Conservation (phyloP, 2,113 vertebrate species). For the Brachionichthys hirsutus region DNA sequence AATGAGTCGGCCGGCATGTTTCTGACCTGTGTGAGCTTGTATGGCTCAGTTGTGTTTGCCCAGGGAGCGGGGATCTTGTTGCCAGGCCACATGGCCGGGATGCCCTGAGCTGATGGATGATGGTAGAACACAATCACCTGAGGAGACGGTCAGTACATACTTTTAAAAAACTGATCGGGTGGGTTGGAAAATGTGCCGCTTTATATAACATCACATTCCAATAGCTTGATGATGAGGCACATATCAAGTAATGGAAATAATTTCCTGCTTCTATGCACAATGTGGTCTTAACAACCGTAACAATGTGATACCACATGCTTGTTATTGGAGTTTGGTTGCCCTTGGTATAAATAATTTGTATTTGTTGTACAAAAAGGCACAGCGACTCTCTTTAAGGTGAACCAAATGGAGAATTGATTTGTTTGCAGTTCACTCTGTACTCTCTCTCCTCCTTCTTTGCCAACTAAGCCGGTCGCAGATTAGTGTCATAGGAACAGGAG, state of each 20-base stretch:
- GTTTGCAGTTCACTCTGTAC: background rate
- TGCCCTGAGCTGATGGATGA: conserved; percentile 78
- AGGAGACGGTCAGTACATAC: background rate
- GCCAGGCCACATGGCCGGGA: conserved; percentile 88
- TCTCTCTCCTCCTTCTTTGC: conserved; percentile 19
- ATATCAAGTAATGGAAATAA: no score
- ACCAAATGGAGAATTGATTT: background rate
- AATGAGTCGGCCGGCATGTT: background rate
- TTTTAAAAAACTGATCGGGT: background rate
- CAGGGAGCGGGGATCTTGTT: conserved; percentile 95
- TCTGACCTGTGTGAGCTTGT: conserved; percentile 80
- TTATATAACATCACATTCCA: background rate
- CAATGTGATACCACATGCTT: no score
- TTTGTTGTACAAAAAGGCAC: no score
- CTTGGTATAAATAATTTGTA: no score
- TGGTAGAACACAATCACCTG: conserved; percentile 97
- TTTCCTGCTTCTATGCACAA: no score
- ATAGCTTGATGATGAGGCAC: no score
- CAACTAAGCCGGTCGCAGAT: conserved; percentile 51
- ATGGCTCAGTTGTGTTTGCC: conserved; percentile 94
- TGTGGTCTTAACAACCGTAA: no score
- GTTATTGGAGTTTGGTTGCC: no score
- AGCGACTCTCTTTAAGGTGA: background rate
- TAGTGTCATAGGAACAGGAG: conserved; percentile 44
- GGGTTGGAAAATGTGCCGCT: no score